Base-by-base conservation (phyloP, 2,113 vertebrate genomes). In the Prunella himalayana region DNA sequence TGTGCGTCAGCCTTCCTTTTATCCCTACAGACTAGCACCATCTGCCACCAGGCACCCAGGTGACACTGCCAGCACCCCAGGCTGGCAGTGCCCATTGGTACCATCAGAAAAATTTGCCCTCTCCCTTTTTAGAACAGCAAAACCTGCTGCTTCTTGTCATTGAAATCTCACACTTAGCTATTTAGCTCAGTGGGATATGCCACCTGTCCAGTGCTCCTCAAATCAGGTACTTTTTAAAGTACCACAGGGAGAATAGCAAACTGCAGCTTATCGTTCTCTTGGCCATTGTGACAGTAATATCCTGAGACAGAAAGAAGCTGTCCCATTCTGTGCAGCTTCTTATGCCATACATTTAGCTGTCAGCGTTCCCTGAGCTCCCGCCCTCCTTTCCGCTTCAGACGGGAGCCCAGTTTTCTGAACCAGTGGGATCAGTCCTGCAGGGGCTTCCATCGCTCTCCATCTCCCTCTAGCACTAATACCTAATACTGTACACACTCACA, bases 131-230 rank as follows among this genome's bases (percentile, higher is more conserved):
- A 50, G 18, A 88, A 11, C 33, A 60, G 51, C 47, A 60, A 75
- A 93, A 90, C 86, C 80, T 81, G 68, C 95, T 90, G 82, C 69
- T 42, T 95, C 82, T 75, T 90, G 89, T 83, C 70, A 51, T 33
- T 87, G 77, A 87, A 92, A 94, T 94, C 82, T 94, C 91, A 83
- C 82, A 83, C 84, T 94, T 75, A 42, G 1, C 84, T 94, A 5
- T 94, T 90, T 94, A 94, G 80, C 92, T 81, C 93, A 92, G 92
- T 8, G 0, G 80, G 95, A 60, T 61, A 56, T 54, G 63, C 91
- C 85, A 75, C 77, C 91, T 96, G 94, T 68, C 78, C 80, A 84
- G 42, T 44, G 90, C 86, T 42, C 82, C 64, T 93, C 76, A 73
- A 71, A 89, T 68, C 27, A 70, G 56, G 23, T 50, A 30, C 91